Base-by-base conservation (phyloP, 2,797 vertebrate species). In the Sebastiscus albofasciatus region DNA sequence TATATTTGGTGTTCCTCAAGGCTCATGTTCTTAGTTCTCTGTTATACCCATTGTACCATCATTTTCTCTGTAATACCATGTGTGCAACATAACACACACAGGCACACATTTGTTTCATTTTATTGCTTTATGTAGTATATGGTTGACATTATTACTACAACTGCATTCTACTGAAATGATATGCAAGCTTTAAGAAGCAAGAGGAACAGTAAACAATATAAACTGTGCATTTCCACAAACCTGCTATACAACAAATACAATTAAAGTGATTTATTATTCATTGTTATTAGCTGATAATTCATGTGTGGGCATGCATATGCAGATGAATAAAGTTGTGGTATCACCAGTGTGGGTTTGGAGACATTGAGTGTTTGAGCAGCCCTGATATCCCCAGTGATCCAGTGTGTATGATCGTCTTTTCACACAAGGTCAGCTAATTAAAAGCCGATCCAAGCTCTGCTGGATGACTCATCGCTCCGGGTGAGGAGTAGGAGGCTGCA, bases 351-450 rank as follows among this genome's bases (percentile, higher is more conserved):
- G 33, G 14, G 34, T 73, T 59, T 70, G 18, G 13, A 42, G 36
- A 20, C 31, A 34, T 62, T 80, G 67, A 55, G 69, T 46, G 16
- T 89, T 33, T 76, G 67, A 77, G 66, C 29, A 62, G 70, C 20
- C 49, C 16, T 67, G 27, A 62, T 70, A 33, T 79, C 68, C 61
- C 12, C 39, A 27, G 64, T 64, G 80, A 74, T 80, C 87, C 75
- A 60, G 56, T 46, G 77, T 74, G 60, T 85, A 64, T 86, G 72
- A 75, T 73, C 67, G 34, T 87, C 69, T 81, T 84, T 75, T 83
- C 81, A 88, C 82, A 88, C 93, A 85, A 89, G 87, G 88, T 89
- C 85, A 84, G 84, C 79, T 92, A 91, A 94, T 92, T 93, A 93
- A 94, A 90, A 90, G 84, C 82, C 67, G 77, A 88, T 91, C 80